Base-by-base conservation (phyloP, 2,797 vertebrate genomes). In the Catamblyrhynchus diadema region DNA sequence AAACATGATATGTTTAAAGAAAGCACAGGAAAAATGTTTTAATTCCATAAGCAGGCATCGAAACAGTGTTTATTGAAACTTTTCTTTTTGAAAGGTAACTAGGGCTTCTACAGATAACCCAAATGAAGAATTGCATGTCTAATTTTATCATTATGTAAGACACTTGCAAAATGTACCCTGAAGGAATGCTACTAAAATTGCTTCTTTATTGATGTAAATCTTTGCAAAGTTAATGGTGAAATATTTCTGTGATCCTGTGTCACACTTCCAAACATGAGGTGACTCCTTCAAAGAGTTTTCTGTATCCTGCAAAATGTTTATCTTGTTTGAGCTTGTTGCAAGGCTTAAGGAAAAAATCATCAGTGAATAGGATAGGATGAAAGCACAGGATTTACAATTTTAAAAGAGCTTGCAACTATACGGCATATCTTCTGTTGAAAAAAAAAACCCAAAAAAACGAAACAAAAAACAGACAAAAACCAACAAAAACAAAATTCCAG, bases 51-150 rank as follows among this genome's bases (percentile, higher is more conserved):
- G 93, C 61, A 96, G 73, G 65, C 70, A 32, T 37, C 96, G 95
- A 84, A 79, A 51, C 30, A 32, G 9, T 92, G 86, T 97, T 97
- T 97, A 97, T 93, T 96, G 86, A 95, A 97, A 94, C 61, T 73
- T 51, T 28, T 74, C 80, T 83, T 39, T 93, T 86, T 95, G 73
- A 92, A 94, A 93, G 86, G 65, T 66, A 42, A 39, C 81, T 51
- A 37, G 61, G 47, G 15, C 75, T 95, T 85, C 94, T 65, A 84
- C 3, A 95, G 85, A 89, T 94, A 93, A 93, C 23, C 20, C 28
- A 39, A 81, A 66, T 54, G 51, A 95, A 90, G 37, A 94, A 86
- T 14, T 70, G 8, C n/a, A 65, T 42, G 17, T 56, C 67, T 72
- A 81, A 89, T 91, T 96, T 96, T 95, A 77, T 94, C 66, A 51